phyloP scores from a whole-genome alignment of 1,140 invertebrate genomes.

The Drosophila tani region DNA sequence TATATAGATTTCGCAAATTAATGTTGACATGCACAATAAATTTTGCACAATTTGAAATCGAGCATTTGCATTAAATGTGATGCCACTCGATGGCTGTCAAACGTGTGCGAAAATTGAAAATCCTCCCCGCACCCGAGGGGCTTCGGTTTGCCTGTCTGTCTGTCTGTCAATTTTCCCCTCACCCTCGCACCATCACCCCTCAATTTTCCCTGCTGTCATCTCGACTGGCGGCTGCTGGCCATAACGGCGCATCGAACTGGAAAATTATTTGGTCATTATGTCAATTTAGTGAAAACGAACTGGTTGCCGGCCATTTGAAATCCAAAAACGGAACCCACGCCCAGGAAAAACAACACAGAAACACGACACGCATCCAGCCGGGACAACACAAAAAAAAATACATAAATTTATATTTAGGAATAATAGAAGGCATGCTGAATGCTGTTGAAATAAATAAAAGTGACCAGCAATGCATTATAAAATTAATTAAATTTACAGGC shows the following conservation, averaged over 20 bases:
- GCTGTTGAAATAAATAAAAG: constrained; percentile 20
- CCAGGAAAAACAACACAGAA: constrained; percentile 11
- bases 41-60: constrained; percentile 73
- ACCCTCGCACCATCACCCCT: too few relatives aligned
- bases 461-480: constrained; percentile 53
- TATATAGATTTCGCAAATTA: constrained; percentile 64
- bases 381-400: constrained; percentile 9
- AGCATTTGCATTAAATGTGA: constrained; percentile 76
- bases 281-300: constrained; percentile 69
- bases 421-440: not conserved
- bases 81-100: constrained; percentile 65
- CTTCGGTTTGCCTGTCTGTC: not conserved
- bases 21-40: constrained; percentile 81
- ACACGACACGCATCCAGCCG: not conserved
- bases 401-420: constrained; percentile 3
- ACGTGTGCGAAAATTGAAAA: constrained; percentile 68
- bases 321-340: constrained; percentile 10
- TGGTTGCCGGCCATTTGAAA: constrained; percentile 26
- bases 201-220: constrained; percentile 14
- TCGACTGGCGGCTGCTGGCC: constrained; percentile 2
- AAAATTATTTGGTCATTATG: constrained; percentile 83
- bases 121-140: constrained; percentile 2
- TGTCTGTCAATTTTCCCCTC: constrained; percentile 14
- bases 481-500: constrained; percentile 73
- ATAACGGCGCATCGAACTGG: constrained; percentile 69